Evolutionary conservation across 2,888 invertebrate genomes (phyloP).

Genomic region (Ischnus inquisitorius): DNA sequence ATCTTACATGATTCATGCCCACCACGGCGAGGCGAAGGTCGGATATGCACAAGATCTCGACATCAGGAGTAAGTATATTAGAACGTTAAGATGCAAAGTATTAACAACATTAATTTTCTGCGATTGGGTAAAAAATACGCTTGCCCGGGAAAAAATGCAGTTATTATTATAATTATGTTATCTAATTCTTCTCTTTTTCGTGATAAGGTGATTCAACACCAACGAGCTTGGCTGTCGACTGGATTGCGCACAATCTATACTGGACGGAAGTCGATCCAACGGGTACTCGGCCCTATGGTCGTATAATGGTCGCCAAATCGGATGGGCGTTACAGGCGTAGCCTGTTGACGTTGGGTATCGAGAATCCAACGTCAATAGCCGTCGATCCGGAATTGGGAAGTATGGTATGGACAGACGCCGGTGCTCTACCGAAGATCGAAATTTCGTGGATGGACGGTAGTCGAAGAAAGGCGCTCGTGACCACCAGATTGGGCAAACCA

Average conservation of each 20-base stretch:
- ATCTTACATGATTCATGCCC: slow-evolving; percentile 94
- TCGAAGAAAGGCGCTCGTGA: slow-evolving; percentile 92
- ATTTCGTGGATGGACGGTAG: slow-evolving; percentile 99
- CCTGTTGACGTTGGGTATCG: slow-evolving; percentile 92
- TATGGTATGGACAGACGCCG: slow-evolving; percentile 98
- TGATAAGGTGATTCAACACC: slow-evolving; percentile 91
- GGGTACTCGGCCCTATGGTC: slow-evolving; percentile 91
- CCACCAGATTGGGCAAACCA: slow-evolving; percentile 94
- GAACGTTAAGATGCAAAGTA: too few relatives aligned
- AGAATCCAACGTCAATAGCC: slow-evolving; percentile 95
- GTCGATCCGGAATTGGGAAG: slow-evolving; percentile 94
- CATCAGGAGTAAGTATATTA: slow-evolving; percentile 87
- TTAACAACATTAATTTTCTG: too few relatives aligned
- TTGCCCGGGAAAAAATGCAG: too few relatives aligned
- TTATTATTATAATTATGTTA: not conserved
- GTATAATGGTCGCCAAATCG: slow-evolving; percentile 94
- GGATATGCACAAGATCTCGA: slow-evolving; percentile 95
- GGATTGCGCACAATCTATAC: slow-evolving; percentile 96
- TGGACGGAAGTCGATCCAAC: slow-evolving; percentile 94
- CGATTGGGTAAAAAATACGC: too few relatives aligned
- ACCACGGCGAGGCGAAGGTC: slow-evolving; percentile 91
- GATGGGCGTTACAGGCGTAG: slow-evolving; percentile 96
- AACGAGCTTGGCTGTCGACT: slow-evolving; percentile 96
- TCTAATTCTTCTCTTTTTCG: not conserved
- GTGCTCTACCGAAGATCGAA: slow-evolving; percentile 96